Conservation (phyloP, 1,140 invertebrate species). For the Anagrus nilaparvatae region DNA sequence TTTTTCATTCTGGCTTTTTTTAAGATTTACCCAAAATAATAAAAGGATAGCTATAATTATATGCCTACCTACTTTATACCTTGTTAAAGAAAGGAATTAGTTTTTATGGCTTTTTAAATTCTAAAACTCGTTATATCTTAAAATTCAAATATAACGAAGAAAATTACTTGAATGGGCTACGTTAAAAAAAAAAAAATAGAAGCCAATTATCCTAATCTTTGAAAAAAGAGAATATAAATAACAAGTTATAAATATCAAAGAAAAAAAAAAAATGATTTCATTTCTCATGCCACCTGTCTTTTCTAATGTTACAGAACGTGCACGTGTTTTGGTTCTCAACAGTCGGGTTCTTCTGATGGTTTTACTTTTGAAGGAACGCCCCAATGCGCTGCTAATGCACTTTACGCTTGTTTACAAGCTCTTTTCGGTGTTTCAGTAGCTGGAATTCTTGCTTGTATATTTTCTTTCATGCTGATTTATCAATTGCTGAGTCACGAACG, state of each 20-base stretch:
- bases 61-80: too few species aligned
- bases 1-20: too few species aligned
- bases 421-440: conserved; percentile 82
- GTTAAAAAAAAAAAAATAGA: neutral
- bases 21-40: too few species aligned
- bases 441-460: conserved; percentile 80
- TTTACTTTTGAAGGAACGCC: conserved; percentile 70
- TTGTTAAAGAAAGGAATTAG: too few species aligned
- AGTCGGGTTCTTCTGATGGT: conserved; percentile 32
- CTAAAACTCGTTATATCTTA: neutral
- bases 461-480: conserved; percentile 84
- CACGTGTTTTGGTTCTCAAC: conserved; percentile 35
- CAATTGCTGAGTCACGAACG: conserved; percentile 80
- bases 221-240: too few species aligned
- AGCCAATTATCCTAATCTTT: neutral
- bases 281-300: too few species aligned
- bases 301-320: conserved; percentile 28
- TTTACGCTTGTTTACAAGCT: conserved; percentile 76
- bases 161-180: neutral
- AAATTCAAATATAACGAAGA: neutral
- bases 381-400: conserved; percentile 73
- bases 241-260: neutral
- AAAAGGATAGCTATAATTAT: too few species aligned
- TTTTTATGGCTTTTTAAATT: conserved; percentile 1
- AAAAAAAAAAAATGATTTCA: neutral